Percentiles rank a stretch among this genome's conserved stretches.
Evolutionary conservation across 2,113 vertebrate genomes (phyloP).

Genomic region (Bettongia penicillata): DNA sequence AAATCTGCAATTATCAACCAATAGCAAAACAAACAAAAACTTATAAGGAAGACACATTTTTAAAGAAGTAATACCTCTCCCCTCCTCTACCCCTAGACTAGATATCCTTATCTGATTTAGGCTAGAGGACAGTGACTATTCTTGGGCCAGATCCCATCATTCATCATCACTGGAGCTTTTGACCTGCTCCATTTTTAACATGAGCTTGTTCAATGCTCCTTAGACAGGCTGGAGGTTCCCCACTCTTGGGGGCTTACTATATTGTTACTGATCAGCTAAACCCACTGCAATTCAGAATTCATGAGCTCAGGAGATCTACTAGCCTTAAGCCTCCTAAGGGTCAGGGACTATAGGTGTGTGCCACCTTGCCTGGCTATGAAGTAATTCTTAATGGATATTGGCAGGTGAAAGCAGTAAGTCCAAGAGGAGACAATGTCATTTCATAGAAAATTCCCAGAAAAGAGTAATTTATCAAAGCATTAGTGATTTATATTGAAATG

Average conservation of each 20-base stretch:
- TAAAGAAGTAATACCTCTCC: slow-evolving; percentile 12
- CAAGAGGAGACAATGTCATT: slow-evolving; percentile 39
- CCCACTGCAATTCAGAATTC: neutral
- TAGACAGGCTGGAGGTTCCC: neutral
- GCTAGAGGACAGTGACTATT: neutral
- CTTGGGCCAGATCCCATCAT: neutral
- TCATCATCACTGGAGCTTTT: neutral
- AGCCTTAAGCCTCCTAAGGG: no score
- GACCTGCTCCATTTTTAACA: neutral
- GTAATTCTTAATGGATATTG: slow-evolving; percentile 51
- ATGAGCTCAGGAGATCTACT: neutral
- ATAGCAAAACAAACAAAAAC: slow-evolving; percentile 58
- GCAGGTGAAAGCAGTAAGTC: slow-evolving; percentile 39
- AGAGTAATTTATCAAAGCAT: slow-evolving; percentile 29
- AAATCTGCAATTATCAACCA: slow-evolving; percentile 71
- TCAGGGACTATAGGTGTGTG: neutral
- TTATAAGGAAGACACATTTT: neutral
- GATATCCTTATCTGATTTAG: neutral
- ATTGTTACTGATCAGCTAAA: neutral
- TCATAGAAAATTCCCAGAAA: slow-evolving; percentile 14
- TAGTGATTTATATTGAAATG: slow-evolving; percentile 54
- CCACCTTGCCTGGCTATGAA: neutral
- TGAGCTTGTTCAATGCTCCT: neutral
- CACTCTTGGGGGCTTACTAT: neutral
- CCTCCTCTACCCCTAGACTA: neutral